Percentiles rank a stretch among this genome's conserved stretches.
phyloP scores from a whole-genome alignment of 2,888 invertebrate species.

The Mongoloraphidia duomilia region DNA sequence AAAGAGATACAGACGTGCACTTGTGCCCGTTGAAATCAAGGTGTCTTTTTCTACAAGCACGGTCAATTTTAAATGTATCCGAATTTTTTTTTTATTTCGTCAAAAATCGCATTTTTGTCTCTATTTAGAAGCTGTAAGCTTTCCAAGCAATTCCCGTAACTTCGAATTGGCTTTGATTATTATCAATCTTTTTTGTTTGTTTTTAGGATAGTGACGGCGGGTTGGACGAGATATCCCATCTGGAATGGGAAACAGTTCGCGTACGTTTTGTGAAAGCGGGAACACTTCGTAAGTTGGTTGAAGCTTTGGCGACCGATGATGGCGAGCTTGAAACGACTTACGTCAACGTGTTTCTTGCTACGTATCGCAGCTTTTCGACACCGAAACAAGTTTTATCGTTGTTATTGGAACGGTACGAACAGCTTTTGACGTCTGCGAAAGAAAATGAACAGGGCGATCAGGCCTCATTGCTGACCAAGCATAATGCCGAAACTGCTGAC shows the following conservation, averaged over 20 bases:
- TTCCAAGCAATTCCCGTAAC: not conserved
- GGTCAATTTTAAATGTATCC: too few relatives aligned
- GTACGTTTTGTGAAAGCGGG: slow-evolving; percentile 93
- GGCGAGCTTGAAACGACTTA: slow-evolving; percentile 95
- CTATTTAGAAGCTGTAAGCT: too few relatives aligned
- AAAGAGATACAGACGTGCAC: too few relatives aligned
- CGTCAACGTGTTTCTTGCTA: slow-evolving; percentile 93
- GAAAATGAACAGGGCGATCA: slow-evolving; percentile 36
- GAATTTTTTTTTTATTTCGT: too few relatives aligned
- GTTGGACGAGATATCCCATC: slow-evolving; percentile 75
- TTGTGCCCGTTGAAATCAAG: too few relatives aligned
- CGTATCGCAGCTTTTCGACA: slow-evolving; percentile 83
- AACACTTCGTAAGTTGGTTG: slow-evolving; percentile 83
- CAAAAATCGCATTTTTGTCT: too few relatives aligned
- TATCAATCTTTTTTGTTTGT: slow-evolving; percentile 8
- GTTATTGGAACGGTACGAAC: slow-evolving; percentile 63
- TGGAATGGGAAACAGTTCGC: slow-evolving; percentile 98
- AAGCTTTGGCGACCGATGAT: slow-evolving; percentile 84
- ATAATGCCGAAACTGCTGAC: slow-evolving; percentile 36
- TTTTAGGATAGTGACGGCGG: slow-evolving; percentile 55
- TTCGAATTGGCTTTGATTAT: not conserved
- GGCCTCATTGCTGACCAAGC: too few relatives aligned
- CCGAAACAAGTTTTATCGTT: slow-evolving; percentile 72
- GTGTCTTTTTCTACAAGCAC: too few relatives aligned
- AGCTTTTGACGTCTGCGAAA: slow-evolving; percentile 36